Evolutionary conservation across 2,797 vertebrate species (phyloP), one percentile per base, ranked within the genome.

Genomic region (Cygnus olor): DNA sequence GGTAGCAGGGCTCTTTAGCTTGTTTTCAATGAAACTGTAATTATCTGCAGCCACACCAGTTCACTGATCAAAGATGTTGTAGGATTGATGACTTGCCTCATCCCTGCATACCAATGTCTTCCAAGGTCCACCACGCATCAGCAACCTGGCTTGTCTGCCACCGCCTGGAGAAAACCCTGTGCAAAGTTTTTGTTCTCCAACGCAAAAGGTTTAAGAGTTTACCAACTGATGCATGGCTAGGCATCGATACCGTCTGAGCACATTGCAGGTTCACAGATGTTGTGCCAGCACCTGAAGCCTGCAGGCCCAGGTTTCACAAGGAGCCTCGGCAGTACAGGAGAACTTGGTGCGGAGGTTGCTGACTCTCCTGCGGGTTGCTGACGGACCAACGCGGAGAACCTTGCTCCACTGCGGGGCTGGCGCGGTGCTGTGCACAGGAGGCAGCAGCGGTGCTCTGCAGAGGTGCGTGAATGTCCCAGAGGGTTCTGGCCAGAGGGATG

Each of bases 181-280:
- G 12, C 3, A 3, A 4, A 2, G 9, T 6, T 5, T 8, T 2
- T 24, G 38, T 71, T 74, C 45, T 56, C 57, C 11, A 38, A 25
- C 10, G 12, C 51, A 9, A 13, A 36, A 38, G 36, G 21, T 32
- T 38, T 28, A 11, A 15, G 18, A 19, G 32, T 6, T 44, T 14
- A 14, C 58, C 14, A 36, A 19, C 0, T 0, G 12, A 8, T 2
- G 11, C 27, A 1, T 19, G 76, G 65, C 30, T 5, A 17, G 28
- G 54, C 11, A 56, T 11, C 44, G 5, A 18, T 3, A 44, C 36
- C 17, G 11, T 42, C 49, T 15, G 47, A 14, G 19, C 18, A 30
- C 44, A 8, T 7, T 24, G 18, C n/a, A 15, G 38, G 42, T 28
- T 42, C 13, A 1, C 73, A 9, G 7, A 10, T 3, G 15, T 3